These are phyloP conservation scores for Trachops cirrhosus DNA, from an alignment of 2,797 vertebrate species.

Conservation along the genomic window DNA sequence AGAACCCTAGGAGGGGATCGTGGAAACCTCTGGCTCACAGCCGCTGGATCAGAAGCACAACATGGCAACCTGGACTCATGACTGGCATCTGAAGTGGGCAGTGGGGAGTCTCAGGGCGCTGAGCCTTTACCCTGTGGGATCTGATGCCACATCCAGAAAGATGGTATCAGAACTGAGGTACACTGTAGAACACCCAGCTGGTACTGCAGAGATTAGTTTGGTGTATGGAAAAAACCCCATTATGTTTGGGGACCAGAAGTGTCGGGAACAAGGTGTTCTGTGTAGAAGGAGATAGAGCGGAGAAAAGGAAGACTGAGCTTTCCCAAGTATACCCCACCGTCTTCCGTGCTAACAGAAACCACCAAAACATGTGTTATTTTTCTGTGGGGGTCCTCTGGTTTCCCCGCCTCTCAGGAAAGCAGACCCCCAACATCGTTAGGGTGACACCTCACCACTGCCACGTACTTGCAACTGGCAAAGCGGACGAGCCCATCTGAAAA, in stretches of 20 bases:
- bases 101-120: neutral
- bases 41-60: neutral
- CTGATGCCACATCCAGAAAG: neutral
- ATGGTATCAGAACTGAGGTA: neutral
- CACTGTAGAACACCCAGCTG: neutral
- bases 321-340: neutral
- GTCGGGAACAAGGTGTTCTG: neutral
- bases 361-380: neutral
- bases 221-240: neutral
- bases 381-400: neutral
- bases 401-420: neutral
- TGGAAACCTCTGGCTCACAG: neutral
- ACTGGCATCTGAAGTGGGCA: neutral
- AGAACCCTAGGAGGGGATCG: neutral
- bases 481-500: slow-evolving; percentile 97
- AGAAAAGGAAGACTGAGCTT: neutral
- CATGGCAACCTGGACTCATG: neutral
- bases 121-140: neutral
- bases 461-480: slow-evolving; percentile 99
- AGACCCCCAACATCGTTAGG: neutral
- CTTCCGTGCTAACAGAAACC: neutral
- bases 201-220: neutral
- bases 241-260: neutral
- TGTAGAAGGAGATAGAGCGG: neutral
- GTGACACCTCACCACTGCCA: slow-evolving; percentile 31